Evolutionary conservation across 2,888 invertebrate species (phyloP).

Genomic region (Papilio demoleus): DNA sequence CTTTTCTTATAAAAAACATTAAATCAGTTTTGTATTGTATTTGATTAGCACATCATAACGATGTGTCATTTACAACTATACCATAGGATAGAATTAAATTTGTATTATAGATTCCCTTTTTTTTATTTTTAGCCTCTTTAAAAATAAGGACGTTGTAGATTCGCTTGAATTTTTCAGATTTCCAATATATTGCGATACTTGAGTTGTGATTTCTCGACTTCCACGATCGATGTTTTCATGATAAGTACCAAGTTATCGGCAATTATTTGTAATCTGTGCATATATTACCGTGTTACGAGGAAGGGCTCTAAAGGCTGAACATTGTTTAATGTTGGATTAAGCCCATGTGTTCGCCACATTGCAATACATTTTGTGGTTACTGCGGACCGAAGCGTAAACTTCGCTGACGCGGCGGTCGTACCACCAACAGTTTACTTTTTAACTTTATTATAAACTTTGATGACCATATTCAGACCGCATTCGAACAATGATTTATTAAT

Average conservation of each 20-base stretch:
- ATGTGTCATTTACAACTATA: too few species aligned
- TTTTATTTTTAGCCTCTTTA: too few species aligned
- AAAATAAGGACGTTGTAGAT: too few species aligned
- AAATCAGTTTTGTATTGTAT: too few species aligned
- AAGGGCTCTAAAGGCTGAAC: slow-evolving; percentile 48
- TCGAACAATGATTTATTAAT: slow-evolving; percentile 15
- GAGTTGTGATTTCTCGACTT: too few species aligned
- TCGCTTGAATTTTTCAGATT: too few species aligned
- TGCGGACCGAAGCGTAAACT: slow-evolving; percentile 40
- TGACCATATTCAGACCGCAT: slow-evolving; percentile 13
- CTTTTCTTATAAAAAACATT: too few species aligned
- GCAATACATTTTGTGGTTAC: slow-evolving; percentile 55
- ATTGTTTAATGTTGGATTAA: slow-evolving; percentile 52
- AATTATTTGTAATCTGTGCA: slow-evolving; percentile 35
- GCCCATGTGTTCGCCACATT: slow-evolving; percentile 74
- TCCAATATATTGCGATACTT: too few species aligned
- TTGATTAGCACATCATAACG: too few species aligned
- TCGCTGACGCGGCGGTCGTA: slow-evolving; percentile 54
- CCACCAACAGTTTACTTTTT: slow-evolving; percentile 37
- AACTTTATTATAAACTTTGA: slow-evolving; percentile 18
- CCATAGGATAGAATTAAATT: too few species aligned
- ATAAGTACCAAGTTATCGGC: background rate
- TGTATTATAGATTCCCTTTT: too few species aligned
- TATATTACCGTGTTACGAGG: slow-evolving; percentile 41
- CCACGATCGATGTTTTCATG: too few species aligned